phyloP scores from a whole-genome alignment of 2,797 vertebrate species.

The Crenuchus spilurus region DNA sequence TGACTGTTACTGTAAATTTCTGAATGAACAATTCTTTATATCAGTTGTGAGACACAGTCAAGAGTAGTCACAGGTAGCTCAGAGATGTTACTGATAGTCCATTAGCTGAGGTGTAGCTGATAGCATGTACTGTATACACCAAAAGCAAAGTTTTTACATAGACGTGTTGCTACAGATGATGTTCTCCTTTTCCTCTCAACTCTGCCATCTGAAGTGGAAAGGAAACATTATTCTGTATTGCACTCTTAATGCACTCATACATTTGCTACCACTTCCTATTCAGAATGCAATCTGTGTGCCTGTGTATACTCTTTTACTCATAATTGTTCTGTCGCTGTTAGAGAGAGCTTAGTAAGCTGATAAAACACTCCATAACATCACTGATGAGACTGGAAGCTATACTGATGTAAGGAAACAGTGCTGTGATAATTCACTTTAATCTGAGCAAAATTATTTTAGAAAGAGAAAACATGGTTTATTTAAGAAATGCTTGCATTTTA shows the following conservation, averaged over 20 bases:
- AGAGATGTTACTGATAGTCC: conserved; percentile 21
- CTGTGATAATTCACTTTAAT: too few relatives aligned
- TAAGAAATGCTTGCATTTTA: too few relatives aligned
- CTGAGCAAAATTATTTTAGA: not conserved
- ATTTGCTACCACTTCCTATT: conserved; percentile 72
- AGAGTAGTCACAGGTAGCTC: not conserved
- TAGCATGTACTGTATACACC: conserved; percentile 64
- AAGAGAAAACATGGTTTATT: too few relatives aligned
- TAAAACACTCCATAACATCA: not conserved
- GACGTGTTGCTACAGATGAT: conserved; percentile 80
- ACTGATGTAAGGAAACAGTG: not conserved
- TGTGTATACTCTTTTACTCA: conserved; percentile 65
- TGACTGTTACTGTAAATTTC: too few relatives aligned
- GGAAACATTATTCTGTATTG: conserved; percentile 81
- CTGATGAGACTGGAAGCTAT: not conserved
- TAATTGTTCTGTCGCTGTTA: conserved; percentile 66
- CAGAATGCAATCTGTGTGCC: conserved; percentile 69
- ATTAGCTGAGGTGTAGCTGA: conserved; percentile 44
- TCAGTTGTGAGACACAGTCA: too few relatives aligned
- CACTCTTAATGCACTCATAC: conserved; percentile 77
- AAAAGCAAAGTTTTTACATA: conserved; percentile 69
- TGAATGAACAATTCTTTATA: too few relatives aligned
- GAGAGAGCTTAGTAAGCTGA: not conserved
- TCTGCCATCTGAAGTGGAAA: conserved; percentile 84
- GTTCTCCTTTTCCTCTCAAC: conserved; percentile 76